Evolutionary conservation across 2,888 invertebrate genomes (phyloP).

Genomic region (Acanthoscelides obtectus): DNA sequence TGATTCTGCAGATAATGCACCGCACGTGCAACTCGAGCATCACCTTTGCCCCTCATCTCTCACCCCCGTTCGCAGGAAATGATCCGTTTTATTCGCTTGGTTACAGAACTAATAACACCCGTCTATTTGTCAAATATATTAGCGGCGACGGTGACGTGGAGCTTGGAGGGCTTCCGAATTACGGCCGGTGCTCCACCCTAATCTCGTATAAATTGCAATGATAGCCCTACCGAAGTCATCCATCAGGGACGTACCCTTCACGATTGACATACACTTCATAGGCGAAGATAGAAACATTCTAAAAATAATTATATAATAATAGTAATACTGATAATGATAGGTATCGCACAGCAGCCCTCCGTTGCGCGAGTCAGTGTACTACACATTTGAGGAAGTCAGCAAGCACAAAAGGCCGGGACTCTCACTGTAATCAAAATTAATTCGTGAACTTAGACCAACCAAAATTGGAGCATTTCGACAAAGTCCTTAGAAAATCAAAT

Average conservation of each 20-base stretch:
- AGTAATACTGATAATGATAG: no score
- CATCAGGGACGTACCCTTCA: not conserved
- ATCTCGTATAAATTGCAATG: slow-evolving; percentile 45
- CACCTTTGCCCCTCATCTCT: not conserved
- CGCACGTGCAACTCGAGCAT: not conserved
- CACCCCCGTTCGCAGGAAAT: not conserved
- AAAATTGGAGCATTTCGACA: no score
- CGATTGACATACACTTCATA: no score
- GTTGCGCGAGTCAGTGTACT: no score
- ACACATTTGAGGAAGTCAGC: no score
- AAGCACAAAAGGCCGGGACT: no score
- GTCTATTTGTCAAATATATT: slow-evolving; percentile 46
- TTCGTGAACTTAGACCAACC: no score
- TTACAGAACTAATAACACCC: slow-evolving; percentile 37
- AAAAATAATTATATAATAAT: no score
- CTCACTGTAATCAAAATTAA: no score
- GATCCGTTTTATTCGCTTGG: not conserved
- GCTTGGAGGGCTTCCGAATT: slow-evolving; percentile 42
- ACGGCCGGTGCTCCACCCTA: slow-evolving; percentile 11
- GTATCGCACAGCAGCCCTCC: no score
- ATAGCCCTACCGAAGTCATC: slow-evolving; percentile 31
- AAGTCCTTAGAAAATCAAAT: no score
- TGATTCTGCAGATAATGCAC: not conserved
- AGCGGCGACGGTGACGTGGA: slow-evolving; percentile 36
- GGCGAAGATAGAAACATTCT: no score